These are phyloP conservation scores for Hucho hucho DNA, from an alignment of 2,113 vertebrate species.

Conservation along the genomic window DNA sequence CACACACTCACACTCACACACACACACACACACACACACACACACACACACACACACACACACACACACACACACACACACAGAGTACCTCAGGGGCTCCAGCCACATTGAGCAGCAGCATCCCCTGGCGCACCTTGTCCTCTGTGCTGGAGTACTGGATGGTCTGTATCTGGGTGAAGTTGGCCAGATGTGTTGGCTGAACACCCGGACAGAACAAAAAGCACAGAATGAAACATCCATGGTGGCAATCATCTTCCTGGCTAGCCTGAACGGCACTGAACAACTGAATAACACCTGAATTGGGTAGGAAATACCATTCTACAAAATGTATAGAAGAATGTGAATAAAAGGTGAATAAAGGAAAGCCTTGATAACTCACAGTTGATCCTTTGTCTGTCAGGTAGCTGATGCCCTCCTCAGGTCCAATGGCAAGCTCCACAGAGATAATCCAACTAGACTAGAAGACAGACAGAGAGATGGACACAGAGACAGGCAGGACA, in stretches of 20 bases:
- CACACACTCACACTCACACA: background rate
- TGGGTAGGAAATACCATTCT: background rate
- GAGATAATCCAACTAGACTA: slow-evolving; percentile 98
- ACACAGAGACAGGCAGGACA: background rate
- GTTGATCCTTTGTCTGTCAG: slow-evolving; percentile 97
- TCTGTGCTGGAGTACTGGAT: slow-evolving; percentile 92
- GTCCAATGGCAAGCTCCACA: slow-evolving; percentile 95
- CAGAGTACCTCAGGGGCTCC: slow-evolving; percentile 85
- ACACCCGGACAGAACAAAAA: slow-evolving; percentile 21
- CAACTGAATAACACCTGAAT: background rate
- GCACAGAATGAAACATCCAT: background rate
- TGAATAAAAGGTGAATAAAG: background rate
- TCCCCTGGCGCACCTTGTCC: slow-evolving; percentile 92
- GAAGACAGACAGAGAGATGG: background rate
- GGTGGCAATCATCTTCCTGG: background rate
- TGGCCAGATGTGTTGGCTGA: slow-evolving; percentile 92
- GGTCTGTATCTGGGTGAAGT: slow-evolving; percentile 92
- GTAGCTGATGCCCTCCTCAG: slow-evolving; percentile 98
- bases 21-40: slow-evolving; percentile 17
- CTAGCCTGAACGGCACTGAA: background rate
- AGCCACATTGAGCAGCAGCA: slow-evolving; percentile 87
- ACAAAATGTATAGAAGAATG: too few species aligned
- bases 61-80: slow-evolving; percentile 12
- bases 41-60: background rate
- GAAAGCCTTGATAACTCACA: slow-evolving; percentile 56